phyloP scores from a whole-genome alignment of 2,797 vertebrate genomes.

The Sphenodon punctatus region DNA sequence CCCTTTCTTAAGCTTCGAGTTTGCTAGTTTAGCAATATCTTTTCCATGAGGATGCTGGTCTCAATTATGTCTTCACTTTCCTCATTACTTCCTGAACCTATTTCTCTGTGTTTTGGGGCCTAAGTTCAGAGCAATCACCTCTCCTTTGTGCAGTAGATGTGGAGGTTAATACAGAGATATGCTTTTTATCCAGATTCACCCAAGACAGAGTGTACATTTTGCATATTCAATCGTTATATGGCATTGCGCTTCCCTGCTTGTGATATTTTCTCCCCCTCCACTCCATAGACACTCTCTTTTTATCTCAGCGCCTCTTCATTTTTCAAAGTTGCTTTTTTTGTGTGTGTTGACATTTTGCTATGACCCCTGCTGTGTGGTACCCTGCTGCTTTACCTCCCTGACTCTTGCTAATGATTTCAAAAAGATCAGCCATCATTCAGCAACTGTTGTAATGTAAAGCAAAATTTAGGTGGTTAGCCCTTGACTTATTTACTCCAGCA shows the following conservation, averaged over 20 bases:
- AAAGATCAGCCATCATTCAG: background rate
- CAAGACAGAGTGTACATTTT: background rate
- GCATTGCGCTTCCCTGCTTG: accelerated
- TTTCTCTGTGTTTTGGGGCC: background rate
- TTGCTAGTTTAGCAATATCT: background rate
- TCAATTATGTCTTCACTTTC: background rate
- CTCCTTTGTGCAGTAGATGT: accelerated
- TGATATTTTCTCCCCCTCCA: background rate
- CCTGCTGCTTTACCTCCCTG: background rate
- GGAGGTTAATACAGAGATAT: background rate
- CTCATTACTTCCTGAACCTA: accelerated
- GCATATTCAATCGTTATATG: background rate
- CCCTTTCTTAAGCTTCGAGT: background rate
- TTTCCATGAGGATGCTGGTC: background rate
- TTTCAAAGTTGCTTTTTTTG: background rate
- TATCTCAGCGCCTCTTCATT: background rate
- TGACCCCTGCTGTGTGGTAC: background rate
- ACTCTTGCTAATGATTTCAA: background rate
- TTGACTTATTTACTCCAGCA: background rate
- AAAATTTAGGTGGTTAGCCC: accelerated
- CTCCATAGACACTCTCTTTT: background rate
- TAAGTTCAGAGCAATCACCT: too few relatives aligned
- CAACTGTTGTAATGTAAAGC: background rate
- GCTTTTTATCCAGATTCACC: background rate
- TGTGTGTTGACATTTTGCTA: background rate